Base-by-base conservation (phyloP, 64 coral and sea anemone genomes). In the Actinia tenebrosa region DNA sequence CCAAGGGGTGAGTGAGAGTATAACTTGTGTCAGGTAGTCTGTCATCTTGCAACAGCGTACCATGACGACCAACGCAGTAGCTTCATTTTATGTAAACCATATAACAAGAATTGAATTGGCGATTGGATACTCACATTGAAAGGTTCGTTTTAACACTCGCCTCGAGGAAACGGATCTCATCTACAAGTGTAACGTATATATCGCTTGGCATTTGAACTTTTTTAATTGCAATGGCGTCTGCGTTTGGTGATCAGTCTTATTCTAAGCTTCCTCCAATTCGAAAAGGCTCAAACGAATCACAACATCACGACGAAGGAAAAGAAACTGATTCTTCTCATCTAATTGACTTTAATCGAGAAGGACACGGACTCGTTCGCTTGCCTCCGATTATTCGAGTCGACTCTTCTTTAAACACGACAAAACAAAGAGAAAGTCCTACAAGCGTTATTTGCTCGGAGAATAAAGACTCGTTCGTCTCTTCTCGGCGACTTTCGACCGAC, bases 381-480 rank as follows among this genome's bases (percentile, higher is more conserved):
- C 94, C 94, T 60, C 94, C 94, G 69, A 92, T 96, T 15, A 88
- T 92, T 78, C 94, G 83, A 4, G 63, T 95, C 64, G 94, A 95
- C 63, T 91, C 69, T 8, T 75, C 63, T 66, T 42, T 42, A 75
- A 75, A 75, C 69, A 30, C 69, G 42, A 75, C 69, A 13, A 43
- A 3, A 75, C 69, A 75, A 42, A 42, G 5, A 14, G 69, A 42
- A 75, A 75, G 11, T 30, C 63, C 63, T 66, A 10, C 63, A 4
- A 66, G 63, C 0, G 63, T n/a, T 26, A 13, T 75, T 75, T 26
- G 13, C 5, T 75, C 69, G 25, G 69, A 30, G 25, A 75, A 75
- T 75, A 10, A 75, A 75, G 69, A 75, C 10, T 0, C 23, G 13
- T 27, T 30, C 26, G 25, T 30, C 69, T 10, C 25, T 75, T 66